Percentiles rank a stretch among this genome's conserved stretches.
phyloP scores from a whole-genome alignment of 2,797 vertebrate species.

The Chromobotia macracanthus region DNA sequence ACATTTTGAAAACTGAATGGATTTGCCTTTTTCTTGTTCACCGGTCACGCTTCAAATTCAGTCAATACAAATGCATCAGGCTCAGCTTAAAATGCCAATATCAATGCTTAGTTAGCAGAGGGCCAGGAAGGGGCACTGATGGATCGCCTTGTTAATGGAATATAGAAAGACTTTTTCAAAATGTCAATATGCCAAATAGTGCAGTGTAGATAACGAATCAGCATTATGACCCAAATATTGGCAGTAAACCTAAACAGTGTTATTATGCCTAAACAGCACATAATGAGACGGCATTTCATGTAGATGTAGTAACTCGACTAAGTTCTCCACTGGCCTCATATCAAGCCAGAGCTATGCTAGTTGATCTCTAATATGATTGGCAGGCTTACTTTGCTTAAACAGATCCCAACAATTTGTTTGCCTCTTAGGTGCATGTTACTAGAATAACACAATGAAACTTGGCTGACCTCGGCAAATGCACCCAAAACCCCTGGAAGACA shows the following conservation, averaged over 20 bases:
- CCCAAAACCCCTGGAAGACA: slow-evolving; percentile 7
- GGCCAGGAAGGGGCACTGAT: slow-evolving; percentile 38
- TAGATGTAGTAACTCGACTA: slow-evolving; percentile 38
- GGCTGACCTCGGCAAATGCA: slow-evolving; percentile 42
- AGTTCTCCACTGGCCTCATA: slow-evolving; percentile 23
- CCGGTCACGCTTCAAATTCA: slow-evolving; percentile 47
- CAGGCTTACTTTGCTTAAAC: slow-evolving; percentile 36
- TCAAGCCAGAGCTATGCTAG: slow-evolving; percentile 9
- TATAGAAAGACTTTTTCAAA: slow-evolving; percentile 51
- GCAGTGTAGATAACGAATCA: slow-evolving; percentile 43
- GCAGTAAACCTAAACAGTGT: slow-evolving; percentile 32
- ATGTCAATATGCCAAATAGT: slow-evolving; percentile 42
- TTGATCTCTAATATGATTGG: slow-evolving; percentile 42
- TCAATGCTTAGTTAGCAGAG: slow-evolving; percentile 38
- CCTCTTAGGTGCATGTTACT: not conserved
- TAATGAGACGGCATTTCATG: slow-evolving; percentile 30
- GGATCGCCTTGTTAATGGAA: slow-evolving; percentile 50
- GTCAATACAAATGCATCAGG: slow-evolving; percentile 58
- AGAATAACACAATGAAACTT: slow-evolving; percentile 14
- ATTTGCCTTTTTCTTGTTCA: slow-evolving; percentile 22
- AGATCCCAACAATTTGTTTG: not conserved
- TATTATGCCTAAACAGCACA: too few relatives aligned
- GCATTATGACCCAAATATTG: slow-evolving; percentile 42
- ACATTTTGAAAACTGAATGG: slow-evolving; percentile 63
- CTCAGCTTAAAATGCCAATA: slow-evolving; percentile 57